phyloP scores from a whole-genome alignment of 2,888 invertebrate genomes.

The Napeogenes inachia region DNA sequence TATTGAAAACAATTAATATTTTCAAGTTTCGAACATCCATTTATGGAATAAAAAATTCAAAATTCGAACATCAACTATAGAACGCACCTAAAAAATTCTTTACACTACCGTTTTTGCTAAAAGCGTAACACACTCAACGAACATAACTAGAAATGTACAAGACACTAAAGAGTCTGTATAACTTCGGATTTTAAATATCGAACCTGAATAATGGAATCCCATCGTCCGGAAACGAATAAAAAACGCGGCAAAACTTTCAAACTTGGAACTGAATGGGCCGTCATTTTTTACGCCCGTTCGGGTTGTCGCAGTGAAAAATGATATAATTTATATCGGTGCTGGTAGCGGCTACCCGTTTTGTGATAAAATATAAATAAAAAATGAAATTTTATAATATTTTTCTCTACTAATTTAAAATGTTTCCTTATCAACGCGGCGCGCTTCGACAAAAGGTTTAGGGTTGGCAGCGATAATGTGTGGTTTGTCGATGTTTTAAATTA shows the following conservation, averaged over 20 bases:
- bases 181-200: constrained; percentile 33
- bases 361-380: constrained; percentile 74
- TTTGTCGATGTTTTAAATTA: neutral
- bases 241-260: constrained; percentile 76
- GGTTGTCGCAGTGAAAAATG: constrained; percentile 76
- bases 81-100: no score
- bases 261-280: constrained; percentile 70
- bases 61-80: no score
- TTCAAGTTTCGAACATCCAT: no score
- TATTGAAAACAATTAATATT: neutral
- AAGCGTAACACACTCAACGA: no score
- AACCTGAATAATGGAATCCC: constrained; percentile 62
- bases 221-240: constrained; percentile 74
- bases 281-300: constrained; percentile 76
- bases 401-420: constrained; percentile 76
- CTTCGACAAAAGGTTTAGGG: constrained; percentile 66
- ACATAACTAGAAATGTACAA: constrained; percentile 14
- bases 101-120: no score
- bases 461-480: constrained; percentile 35
- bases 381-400: constrained; percentile 69
- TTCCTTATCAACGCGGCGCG: constrained; percentile 75
- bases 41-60: no score
- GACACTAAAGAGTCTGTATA: constrained; percentile 15
- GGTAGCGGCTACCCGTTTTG: constrained; percentile 76
- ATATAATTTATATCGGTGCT: constrained; percentile 75